Evolutionary conservation across 2,113 vertebrate genomes (phyloP).

Genomic region (Isichthys henryi): DNA sequence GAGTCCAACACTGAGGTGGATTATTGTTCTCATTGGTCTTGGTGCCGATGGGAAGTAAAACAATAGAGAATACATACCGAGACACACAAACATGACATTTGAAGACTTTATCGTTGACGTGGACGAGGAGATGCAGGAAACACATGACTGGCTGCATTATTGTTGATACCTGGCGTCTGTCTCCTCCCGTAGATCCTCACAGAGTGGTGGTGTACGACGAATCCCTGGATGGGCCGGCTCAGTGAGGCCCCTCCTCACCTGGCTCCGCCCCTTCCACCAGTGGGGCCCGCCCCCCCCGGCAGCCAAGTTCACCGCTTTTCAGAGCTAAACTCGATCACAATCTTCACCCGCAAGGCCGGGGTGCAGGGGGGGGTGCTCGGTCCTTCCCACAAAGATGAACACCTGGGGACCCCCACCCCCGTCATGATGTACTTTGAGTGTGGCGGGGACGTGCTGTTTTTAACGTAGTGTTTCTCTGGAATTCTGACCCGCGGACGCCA

Average conservation of each 20-base stretch:
- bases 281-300: slow-evolving; percentile 61
- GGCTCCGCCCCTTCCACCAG: slow-evolving; percentile 64
- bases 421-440: background rate
- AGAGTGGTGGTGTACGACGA: slow-evolving; percentile 80
- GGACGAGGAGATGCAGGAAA: background rate
- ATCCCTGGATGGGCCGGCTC: slow-evolving; percentile 75
- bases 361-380: slow-evolving; percentile 17
- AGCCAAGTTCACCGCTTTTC: slow-evolving; percentile 40
- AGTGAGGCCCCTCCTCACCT: slow-evolving; percentile 67
- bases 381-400: background rate
- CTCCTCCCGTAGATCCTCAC: slow-evolving; percentile 67
- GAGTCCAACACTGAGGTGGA: background rate
- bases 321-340: slow-evolving; percentile 32
- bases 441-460: background rate
- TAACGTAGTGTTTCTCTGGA: background rate
- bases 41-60: background rate
- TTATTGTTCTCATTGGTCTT: background rate
- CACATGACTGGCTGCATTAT: background rate
- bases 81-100: background rate
- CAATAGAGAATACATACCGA: background rate
- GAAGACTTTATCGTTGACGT: background rate
- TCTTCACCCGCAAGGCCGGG: slow-evolving; percentile 25
- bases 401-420: background rate
- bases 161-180: background rate
- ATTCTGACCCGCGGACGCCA: background rate